A percentile compares a stretch with the other conserved stretches of the same genome.
Conservation (phyloP, 2,113 vertebrate genomes). For the Natator depressus region DNA sequence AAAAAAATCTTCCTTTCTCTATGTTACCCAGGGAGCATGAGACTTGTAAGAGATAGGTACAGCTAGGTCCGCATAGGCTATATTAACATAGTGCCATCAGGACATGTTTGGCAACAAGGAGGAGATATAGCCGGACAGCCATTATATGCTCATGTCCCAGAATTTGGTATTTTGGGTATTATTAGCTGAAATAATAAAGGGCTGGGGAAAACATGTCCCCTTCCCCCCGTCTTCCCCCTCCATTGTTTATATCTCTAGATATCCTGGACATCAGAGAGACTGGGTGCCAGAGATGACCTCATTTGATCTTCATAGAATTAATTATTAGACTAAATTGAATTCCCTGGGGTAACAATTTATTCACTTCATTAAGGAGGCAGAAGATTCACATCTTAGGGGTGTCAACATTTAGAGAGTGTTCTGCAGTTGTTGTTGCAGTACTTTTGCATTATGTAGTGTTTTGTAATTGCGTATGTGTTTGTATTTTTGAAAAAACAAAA, state of each 20-base stretch:
- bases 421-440: background rate
- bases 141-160: background rate
- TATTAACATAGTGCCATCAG: background rate
- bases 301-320: fast-evolving
- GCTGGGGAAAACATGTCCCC: background rate
- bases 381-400: background rate
- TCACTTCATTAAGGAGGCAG: background rate
- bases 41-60: background rate
- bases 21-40: background rate
- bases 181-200: background rate
- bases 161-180: background rate
- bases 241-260: background rate
- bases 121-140: background rate
- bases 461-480: background rate
- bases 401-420: background rate
- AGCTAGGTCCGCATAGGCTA: background rate
- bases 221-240: no score
- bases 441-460: background rate
- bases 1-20: background rate
- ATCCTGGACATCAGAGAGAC: background rate
- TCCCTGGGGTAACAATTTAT: fast-evolving
- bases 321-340: background rate
- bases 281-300: background rate
- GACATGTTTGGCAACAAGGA: background rate
- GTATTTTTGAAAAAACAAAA: background rate